Percentiles rank a stretch among this genome's conserved stretches.
Conservation (phyloP, 2,797 vertebrate species). For the Loris lydekkerianus region DNA sequence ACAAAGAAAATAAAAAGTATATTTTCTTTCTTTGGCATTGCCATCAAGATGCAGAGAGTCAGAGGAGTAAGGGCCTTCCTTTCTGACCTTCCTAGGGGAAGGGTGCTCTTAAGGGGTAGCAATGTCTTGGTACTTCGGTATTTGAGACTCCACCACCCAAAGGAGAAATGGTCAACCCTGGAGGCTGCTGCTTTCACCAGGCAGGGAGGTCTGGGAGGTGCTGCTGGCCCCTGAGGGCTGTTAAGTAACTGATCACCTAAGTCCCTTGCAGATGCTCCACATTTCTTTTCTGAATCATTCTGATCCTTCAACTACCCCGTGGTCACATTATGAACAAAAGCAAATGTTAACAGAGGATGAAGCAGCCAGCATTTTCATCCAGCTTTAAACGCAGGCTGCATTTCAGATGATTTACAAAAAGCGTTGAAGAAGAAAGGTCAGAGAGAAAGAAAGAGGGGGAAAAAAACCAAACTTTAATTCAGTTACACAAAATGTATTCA, state of each 20-base stretch:
- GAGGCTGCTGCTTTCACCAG: neutral
- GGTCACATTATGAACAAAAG: slow-evolving; percentile 28
- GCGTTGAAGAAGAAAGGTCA: slow-evolving; percentile 64
- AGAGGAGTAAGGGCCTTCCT: neutral
- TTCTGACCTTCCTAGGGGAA: neutral
- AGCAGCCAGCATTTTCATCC: slow-evolving; percentile 63
- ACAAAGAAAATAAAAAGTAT: neutral
- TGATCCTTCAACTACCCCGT: slow-evolving; percentile 4
- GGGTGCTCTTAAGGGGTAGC: neutral
- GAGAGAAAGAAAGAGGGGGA: neutral
- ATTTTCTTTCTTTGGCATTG: neutral
- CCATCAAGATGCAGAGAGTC: neutral
- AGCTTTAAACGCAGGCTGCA: slow-evolving; percentile 40
- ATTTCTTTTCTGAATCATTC: slow-evolving; percentile 10
- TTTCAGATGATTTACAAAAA: slow-evolving; percentile 67
- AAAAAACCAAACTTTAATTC: slow-evolving; percentile 35
- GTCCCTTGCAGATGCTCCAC: neutral
- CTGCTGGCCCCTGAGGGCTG: neutral
- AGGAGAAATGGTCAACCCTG: neutral
- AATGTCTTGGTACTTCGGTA: neutral
- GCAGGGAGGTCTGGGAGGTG: neutral
- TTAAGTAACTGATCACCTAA: slow-evolving; percentile 30
- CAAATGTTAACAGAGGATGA: slow-evolving; percentile 66
- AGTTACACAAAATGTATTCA: slow-evolving; percentile 48
- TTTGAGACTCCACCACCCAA: neutral